These are phyloP conservation scores for Cacatua alba DNA, from an alignment of 2,113 vertebrate genomes.

Conservation along the genomic window DNA sequence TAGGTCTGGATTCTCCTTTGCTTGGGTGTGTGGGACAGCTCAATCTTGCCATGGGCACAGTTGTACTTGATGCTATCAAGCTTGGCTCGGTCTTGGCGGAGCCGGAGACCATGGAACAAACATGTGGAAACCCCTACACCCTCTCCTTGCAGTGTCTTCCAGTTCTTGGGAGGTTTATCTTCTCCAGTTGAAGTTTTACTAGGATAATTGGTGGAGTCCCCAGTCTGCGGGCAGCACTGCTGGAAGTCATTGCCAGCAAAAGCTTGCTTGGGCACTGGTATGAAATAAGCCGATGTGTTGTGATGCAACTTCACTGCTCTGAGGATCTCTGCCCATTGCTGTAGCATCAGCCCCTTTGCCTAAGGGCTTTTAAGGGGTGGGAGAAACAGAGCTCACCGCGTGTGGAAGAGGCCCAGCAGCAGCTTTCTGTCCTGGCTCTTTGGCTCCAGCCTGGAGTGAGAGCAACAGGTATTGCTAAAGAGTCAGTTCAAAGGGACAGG, in stretches of 20 bases:
- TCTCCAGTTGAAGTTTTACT: background rate
- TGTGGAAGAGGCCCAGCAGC: background rate
- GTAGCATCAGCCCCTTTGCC: background rate
- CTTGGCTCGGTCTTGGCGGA: background rate
- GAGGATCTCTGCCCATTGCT: background rate
- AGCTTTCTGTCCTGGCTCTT: background rate
- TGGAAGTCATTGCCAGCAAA: background rate
- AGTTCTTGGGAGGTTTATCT: background rate
- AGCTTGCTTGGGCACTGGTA: background rate
- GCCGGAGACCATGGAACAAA: background rate
- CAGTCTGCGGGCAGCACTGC: rapidly evolving
- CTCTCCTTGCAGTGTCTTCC: background rate
- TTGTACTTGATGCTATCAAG: rapidly evolving
- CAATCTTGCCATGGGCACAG: rapidly evolving
- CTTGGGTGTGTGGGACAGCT: background rate
- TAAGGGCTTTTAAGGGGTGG: background rate
- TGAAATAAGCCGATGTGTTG: rapidly evolving
- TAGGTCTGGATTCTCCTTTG: background rate
- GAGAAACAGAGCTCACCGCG: background rate
- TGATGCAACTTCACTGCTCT: no score
- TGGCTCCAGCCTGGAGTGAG: background rate
- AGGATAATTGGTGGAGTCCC: background rate
- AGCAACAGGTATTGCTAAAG: no score
- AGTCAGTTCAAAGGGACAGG: background rate
- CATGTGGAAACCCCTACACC: background rate